Percentiles rank a stretch among this genome's conserved stretches.
phyloP scores from a whole-genome alignment of 2,797 vertebrate species.

The Dryobates pubescens region DNA sequence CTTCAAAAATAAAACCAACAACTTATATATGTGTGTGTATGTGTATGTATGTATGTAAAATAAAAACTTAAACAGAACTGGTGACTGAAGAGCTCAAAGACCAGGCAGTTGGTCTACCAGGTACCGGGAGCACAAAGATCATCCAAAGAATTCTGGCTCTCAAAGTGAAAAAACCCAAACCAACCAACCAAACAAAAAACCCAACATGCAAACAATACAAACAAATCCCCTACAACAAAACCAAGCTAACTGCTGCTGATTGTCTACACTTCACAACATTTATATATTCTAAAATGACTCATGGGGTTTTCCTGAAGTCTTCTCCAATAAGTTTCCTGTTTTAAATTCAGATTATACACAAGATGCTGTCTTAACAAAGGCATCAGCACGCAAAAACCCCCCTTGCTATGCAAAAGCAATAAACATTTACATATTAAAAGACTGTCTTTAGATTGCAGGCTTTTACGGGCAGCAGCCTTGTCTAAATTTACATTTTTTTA shows the following conservation, averaged over 20 bases:
- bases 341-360: not conserved
- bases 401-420: not conserved
- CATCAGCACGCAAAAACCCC: not conserved
- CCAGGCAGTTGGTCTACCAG: not conserved
- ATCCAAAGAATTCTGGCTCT: not conserved
- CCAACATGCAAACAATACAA: not conserved
- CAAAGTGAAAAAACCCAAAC: not conserved
- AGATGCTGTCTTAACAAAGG: not conserved
- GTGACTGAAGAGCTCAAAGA: conserved; percentile 23
- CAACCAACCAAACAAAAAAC: not conserved
- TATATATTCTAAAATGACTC: not conserved
- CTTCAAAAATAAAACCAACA: not conserved
- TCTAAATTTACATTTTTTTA: conserved; percentile 18
- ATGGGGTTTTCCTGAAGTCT: not conserved
- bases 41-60: not conserved
- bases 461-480: not conserved
- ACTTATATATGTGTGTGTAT: not conserved
- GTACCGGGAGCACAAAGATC: not conserved
- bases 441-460: not conserved
- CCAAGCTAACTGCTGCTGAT: not conserved
- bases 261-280: not conserved
- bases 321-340: not conserved
- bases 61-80: not conserved
- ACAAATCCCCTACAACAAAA: too few species aligned
- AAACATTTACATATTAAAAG: not conserved